phyloP scores from a whole-genome alignment of 2,888 invertebrate genomes.

The Siphlonurus alternatus region DNA sequence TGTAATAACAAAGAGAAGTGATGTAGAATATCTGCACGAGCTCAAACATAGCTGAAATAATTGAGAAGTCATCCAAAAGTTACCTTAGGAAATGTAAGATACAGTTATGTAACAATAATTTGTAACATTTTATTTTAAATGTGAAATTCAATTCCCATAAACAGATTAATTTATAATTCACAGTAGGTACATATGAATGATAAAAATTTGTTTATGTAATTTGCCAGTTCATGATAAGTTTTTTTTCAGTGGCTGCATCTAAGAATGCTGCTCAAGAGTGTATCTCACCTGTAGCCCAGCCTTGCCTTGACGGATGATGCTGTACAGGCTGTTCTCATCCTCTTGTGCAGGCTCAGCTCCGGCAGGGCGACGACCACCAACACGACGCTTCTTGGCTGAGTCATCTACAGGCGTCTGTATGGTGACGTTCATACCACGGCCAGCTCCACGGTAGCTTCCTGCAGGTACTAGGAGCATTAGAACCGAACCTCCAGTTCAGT shows the following conservation, averaged over 20 bases:
- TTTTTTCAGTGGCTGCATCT: too few species aligned
- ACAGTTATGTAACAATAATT: too few species aligned
- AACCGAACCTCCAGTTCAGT: too few species aligned
- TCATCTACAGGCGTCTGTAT: constrained; percentile 17
- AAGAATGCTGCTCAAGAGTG: too few species aligned
- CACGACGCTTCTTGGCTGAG: constrained; percentile 21
- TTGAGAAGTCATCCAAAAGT: background rate
- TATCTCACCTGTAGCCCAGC: constrained; percentile 59
- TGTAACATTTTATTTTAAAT: too few species aligned
- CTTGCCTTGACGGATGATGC: constrained; percentile 65
- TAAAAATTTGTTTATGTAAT: too few species aligned
- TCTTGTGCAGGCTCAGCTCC: constrained; percentile 38
- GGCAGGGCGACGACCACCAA: constrained; percentile 32
- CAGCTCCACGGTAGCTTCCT: background rate
- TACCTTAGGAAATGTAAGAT: too few species aligned
- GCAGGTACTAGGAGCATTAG: too few species aligned
- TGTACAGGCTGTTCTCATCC: constrained; percentile 73
- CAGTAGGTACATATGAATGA: too few species aligned
- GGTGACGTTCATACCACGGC: constrained; percentile 6
- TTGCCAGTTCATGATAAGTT: too few species aligned
- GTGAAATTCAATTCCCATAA: too few species aligned
- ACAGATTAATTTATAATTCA: too few species aligned
- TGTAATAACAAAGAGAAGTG: background rate
- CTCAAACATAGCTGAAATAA: background rate
- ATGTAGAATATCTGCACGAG: background rate